phyloP scores from a whole-genome alignment of 2,113 vertebrate species.

The Campylomormyrus tamandua region DNA sequence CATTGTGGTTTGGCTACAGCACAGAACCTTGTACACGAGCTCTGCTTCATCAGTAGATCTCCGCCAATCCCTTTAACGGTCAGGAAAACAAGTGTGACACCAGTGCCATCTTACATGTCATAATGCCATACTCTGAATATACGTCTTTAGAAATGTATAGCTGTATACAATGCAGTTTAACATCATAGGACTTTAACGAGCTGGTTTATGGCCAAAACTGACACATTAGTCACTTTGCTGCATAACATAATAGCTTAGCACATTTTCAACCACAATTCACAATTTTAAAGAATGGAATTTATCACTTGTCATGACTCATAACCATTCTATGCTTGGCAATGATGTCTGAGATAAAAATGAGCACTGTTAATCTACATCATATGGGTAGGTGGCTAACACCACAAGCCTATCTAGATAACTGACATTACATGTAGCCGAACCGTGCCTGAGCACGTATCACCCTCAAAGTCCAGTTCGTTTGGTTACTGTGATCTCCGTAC shows the following conservation, averaged over 20 bases:
- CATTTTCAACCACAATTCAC: background rate
- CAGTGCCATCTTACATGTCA: background rate
- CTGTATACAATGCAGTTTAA: background rate
- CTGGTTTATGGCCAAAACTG: background rate
- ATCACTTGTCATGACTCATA: background rate
- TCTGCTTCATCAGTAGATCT: background rate
- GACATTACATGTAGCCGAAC: too few species aligned
- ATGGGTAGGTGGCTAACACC: background rate
- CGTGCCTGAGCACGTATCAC: too few species aligned
- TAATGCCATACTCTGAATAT: background rate
- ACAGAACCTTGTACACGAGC: background rate
- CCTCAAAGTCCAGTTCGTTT: too few species aligned
- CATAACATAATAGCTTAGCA: background rate
- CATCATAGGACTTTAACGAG: background rate
- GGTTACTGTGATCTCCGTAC: background rate
- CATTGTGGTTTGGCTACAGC: background rate
- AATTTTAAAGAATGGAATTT: background rate
- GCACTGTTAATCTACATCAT: background rate
- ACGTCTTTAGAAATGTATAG: background rate
- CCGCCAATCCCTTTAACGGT: background rate
- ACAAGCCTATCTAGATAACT: background rate
- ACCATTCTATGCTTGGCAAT: background rate
- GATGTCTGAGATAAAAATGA: background rate
- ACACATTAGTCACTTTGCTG: background rate
- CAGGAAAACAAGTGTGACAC: background rate